Evolutionary conservation across 2,113 vertebrate genomes (phyloP).

Genomic region (Prochilodus magdalenae): DNA sequence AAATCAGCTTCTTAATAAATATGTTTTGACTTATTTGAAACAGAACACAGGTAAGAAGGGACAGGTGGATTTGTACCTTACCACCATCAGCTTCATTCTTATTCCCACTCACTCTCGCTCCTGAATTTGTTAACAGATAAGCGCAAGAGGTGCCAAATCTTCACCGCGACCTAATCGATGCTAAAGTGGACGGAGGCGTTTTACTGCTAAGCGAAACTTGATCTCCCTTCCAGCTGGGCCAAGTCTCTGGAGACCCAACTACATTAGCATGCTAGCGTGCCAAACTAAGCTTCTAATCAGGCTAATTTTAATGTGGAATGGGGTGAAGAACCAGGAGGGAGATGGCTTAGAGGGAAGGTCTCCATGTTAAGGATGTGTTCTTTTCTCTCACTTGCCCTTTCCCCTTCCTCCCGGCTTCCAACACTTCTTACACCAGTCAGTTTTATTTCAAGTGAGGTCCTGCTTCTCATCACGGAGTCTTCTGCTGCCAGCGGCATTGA

Average conservation of each 20-base stretch:
- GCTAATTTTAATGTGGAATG: conserved; percentile 12
- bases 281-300: neutral
- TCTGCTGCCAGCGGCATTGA: conserved; percentile 32
- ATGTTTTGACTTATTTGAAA: too few species aligned
- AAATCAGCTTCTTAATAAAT: too few species aligned
- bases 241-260: neutral
- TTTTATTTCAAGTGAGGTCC: conserved; percentile 41
- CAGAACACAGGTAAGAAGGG: too few species aligned
- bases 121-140: conserved; percentile 13
- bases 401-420: neutral
- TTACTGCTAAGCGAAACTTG: neutral
- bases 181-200: conserved; percentile 2
- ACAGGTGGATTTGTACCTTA: neutral
- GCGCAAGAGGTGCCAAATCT: conserved; percentile 19
- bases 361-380: conserved; percentile 2
- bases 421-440: conserved; percentile 31
- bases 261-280: neutral
- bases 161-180: conserved; percentile 13
- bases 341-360: neutral
- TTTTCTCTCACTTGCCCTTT: neutral
- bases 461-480: conserved; percentile 37
- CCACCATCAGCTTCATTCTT: neutral
- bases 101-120: neutral
- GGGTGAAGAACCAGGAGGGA: neutral
- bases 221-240: conserved; percentile 1